Evolutionary conservation across 2,888 invertebrate species (phyloP), one percentile per base, ranked within the genome.

Genomic region (Cremastinae sp.): DNA sequence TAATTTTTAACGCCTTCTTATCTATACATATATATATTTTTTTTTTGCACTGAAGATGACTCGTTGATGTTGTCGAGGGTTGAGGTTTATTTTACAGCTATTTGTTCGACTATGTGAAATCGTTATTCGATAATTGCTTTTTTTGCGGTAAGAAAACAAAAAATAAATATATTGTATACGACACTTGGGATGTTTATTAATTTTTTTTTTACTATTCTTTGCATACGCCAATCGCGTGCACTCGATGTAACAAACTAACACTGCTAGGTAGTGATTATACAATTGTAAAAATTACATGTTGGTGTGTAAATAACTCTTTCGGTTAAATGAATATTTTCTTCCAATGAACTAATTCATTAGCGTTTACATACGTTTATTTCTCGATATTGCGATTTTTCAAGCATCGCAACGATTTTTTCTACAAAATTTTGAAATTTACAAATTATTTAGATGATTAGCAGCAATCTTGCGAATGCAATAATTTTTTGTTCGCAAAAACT

Each of bases 151-250:
- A 28, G 34, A 43, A 45, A 10, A 36, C 22, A 45, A 69, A 1
- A 47, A 59, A 65, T 59, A 75, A 38, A 75, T 70, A 70, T 71
- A 65, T 53, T 53, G 38, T 36, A 65, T 69, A 59, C 49, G 59
- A 71, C 54, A 71, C 65, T 53, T 59, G 20, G 59, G 47, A 18
- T 62, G 16, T 73, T 72, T 73, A 62, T 71, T 75, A 22, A 43
- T 64, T 16, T 28, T 7, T 28, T 16, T 12, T 20, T 20, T 16
- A 51, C 59, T 8, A 53, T 38, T 41, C 34, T 9, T 43, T 16
- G 43, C 62, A 45, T 53, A 43, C 41, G 53, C 53, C 43, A 7
- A 16, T 28, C 61, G 49, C 59, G 72, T 62, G 68, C 58, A 49
- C 14, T 59, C 53, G 14, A 68, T 12, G 61, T 56, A 65, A 58